These are phyloP conservation scores for Pyrochroa serraticornis DNA, from an alignment of 2,888 invertebrate genomes.

Conservation along the genomic window DNA sequence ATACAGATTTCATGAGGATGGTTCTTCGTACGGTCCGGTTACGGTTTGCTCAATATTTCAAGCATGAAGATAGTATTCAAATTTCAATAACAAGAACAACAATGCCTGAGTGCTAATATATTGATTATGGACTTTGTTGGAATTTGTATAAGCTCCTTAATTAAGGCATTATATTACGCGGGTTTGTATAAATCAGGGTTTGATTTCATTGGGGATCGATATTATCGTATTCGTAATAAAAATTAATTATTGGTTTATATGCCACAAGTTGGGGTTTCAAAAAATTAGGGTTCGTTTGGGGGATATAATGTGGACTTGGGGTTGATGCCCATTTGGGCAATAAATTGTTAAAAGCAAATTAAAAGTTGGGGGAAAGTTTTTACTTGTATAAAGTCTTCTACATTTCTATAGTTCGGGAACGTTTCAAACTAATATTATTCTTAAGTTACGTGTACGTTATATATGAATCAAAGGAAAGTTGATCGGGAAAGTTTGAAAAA, in stretches of 20 bases:
- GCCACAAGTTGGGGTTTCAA: conserved; percentile 8
- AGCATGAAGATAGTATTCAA: neutral
- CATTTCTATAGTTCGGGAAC: conserved; percentile 33
- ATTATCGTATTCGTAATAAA: too few species aligned
- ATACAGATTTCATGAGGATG: conserved; percentile 18
- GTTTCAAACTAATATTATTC: conserved; percentile 40
- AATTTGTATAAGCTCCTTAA: too few species aligned
- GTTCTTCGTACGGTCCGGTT: neutral
- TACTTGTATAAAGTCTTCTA: conserved; percentile 33
- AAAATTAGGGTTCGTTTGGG: neutral
- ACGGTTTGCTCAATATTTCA: neutral
- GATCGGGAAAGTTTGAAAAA: conserved; percentile 44
- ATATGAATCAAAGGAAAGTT: conserved; percentile 44
- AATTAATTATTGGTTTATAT: conserved; percentile 9
- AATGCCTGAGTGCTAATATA: too few species aligned
- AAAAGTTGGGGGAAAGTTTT: conserved; percentile 32
- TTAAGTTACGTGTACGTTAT: conserved; percentile 43
- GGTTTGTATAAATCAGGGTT: too few species aligned
- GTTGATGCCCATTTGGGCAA: conserved; percentile 30
- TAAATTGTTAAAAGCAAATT: conserved; percentile 38
- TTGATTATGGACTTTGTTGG: too few species aligned
- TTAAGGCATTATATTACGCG: too few species aligned
- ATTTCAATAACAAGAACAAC: too few species aligned
- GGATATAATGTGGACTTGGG: neutral
- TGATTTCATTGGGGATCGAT: too few species aligned